Conservation (phyloP, 2,888 invertebrate species). For the Oscheius myriophilus region DNA sequence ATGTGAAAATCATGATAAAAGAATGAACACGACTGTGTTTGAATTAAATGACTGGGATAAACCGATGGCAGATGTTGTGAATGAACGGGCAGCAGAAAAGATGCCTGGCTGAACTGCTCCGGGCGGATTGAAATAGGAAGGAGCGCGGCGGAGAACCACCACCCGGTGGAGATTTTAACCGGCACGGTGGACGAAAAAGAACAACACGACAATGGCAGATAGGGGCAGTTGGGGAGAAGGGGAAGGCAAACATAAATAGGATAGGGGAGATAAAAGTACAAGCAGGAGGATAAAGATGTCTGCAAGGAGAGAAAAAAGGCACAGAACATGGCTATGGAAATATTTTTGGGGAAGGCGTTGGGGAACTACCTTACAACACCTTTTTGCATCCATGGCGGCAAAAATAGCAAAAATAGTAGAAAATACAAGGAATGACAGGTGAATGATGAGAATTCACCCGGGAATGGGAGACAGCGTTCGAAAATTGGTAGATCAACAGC, state of each 20-base stretch:
- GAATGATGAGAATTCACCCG: neutral
- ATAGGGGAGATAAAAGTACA: conserved; percentile 5
- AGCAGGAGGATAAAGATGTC: neutral
- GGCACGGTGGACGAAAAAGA: conserved; percentile 15
- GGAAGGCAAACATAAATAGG: neutral
- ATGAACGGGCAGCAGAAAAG: too few species aligned
- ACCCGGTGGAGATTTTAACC: conserved; percentile 24
- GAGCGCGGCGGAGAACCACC: conserved; percentile 25
- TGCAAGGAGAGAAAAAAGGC: conserved; percentile 7
- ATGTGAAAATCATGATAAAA: too few species aligned
- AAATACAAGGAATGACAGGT: too few species aligned
- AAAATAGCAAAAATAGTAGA: too few species aligned
- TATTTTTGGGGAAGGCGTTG: too few species aligned
- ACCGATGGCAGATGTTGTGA: too few species aligned
- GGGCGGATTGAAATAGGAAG: conserved; percentile 27
- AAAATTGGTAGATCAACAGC: neutral
- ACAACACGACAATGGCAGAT: conserved; percentile 20
- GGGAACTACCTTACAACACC: too few species aligned
- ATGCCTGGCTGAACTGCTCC: conserved; percentile 10
- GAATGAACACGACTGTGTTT: too few species aligned
- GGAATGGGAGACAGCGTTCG: neutral
- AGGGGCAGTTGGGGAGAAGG: conserved; percentile 1
- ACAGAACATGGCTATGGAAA: conserved; percentile 3
- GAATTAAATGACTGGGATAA: too few species aligned
- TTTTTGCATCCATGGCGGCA: too few species aligned